These are phyloP conservation scores for Ptychobarbus kaznakovi DNA, from an alignment of 2,797 vertebrate species.

Conservation along the genomic window DNA sequence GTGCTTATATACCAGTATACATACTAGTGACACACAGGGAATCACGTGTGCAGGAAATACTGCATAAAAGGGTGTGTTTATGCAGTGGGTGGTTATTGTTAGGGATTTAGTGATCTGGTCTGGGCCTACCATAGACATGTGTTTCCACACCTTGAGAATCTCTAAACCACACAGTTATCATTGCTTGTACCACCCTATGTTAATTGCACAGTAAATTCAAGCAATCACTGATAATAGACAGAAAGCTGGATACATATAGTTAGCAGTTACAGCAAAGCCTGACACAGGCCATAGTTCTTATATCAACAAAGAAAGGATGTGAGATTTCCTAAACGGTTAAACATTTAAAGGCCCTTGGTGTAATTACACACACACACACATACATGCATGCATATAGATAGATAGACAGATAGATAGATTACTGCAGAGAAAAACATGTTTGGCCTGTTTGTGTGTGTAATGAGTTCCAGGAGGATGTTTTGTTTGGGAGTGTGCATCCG, in stretches of 20 bases:
- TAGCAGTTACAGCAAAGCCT: background rate
- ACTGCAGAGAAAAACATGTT: background rate
- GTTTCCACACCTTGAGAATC: constrained; percentile 10
- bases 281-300: background rate
- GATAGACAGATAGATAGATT: too few relatives aligned
- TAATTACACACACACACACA: background rate
- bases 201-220: background rate
- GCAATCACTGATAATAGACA: background rate
- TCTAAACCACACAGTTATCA: background rate
- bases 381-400: background rate
- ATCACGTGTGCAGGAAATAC: constrained; percentile 18
- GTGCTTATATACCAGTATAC: background rate
- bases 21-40: background rate
- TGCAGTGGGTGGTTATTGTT: constrained; percentile 10
- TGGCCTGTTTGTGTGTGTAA: background rate
- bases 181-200: background rate
- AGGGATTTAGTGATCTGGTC: constrained; percentile 5
- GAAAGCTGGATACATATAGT: background rate
- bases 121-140: background rate
- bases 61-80: background rate
- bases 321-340: background rate
- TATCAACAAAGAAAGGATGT: background rate
- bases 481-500: constrained; percentile 42
- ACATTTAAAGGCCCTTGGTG: background rate
- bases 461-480: constrained; percentile 41